A percentile compares a stretch with the other conserved stretches of the same genome.
Evolutionary conservation across 1,140 invertebrate genomes (phyloP).

Genomic region (Aplysia californica): DNA sequence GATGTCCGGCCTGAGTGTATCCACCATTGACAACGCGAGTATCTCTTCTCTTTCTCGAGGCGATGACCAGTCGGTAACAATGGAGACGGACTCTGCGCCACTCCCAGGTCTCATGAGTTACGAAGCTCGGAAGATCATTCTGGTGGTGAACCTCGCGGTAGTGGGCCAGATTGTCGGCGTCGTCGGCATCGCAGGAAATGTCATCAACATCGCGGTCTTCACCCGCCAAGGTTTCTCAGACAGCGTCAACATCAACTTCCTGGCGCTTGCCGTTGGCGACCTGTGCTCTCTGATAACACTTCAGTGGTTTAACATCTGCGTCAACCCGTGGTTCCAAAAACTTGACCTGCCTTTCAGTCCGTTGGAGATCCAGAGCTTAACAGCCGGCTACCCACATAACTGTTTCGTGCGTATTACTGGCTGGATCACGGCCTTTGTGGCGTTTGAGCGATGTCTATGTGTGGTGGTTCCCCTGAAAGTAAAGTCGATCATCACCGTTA

Average conservation of each 20-base stretch:
- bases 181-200: neutral
- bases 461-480: conserved; percentile 3
- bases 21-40: no score
- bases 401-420: neutral
- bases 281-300: neutral
- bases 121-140: neutral
- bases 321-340: neutral
- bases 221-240: conserved; percentile 3
- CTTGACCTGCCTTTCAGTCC: neutral
- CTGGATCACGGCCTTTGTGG: conserved; percentile 6
- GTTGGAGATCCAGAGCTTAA: neutral
- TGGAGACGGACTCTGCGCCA: no score
- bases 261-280: neutral
- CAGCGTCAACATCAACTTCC: conserved; percentile 9
- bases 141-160: neutral
- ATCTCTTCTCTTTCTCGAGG: no score
- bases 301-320: neutral
- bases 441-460: neutral
- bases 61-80: no score
- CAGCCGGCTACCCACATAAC: neutral
- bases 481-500: neutral
- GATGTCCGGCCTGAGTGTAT: no score
- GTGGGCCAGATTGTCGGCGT: neutral
- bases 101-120: no score
- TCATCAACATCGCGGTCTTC: neutral